Base-by-base conservation (phyloP, 2,888 invertebrate species). In the Prosopocoilus inquinatus region DNA sequence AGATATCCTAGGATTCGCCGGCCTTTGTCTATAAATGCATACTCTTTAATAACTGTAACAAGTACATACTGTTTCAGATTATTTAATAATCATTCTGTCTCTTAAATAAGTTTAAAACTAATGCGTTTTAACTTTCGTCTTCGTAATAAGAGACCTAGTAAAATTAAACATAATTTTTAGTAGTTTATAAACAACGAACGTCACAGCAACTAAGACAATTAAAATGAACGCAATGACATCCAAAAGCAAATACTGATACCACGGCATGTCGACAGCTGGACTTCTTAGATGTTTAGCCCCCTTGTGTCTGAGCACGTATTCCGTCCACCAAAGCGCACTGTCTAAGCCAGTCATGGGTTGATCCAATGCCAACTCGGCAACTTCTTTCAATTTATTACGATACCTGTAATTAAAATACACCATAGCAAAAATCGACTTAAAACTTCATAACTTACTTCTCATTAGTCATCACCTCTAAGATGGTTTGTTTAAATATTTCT, bases 291-390 rank as follows among this genome's bases (percentile, higher is more conserved):
- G 60, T 12, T 13, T 28, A 8, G 61, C 61, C 16, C 63, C 63
- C 54, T 63, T 63, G 20, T 63, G 60, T 20, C 61, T 48, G 28
- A 63, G 53, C 2, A 63, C 61, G 36, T 61, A 63, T 39, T 63
- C 63, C 5, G 48, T 52, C 63, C 63, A 63, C 61, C 63, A 63
- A 32, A 63, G 38, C 12, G 58, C 63, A 52, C 50, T 55, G 4
- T 63, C 58, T 9, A 63, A 35, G 8, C 60, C 60, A 1, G 47
- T 50, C 59, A 55, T 57, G 7, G 57, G 57, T 11, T 58, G 47
- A 55, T 61, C 59, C 2, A 43, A 13, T 32, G 48, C 35, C 8
- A 59, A 34, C 3, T 52, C 44, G 11, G 46, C 20, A 2, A 52
- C 12, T 50, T 59, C 49, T 8, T 34, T 49, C 9, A 53, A 47